These are phyloP conservation scores for Melangyna quadrimaculata DNA, from an alignment of 2,888 invertebrate genomes.

Conservation along the genomic window DNA sequence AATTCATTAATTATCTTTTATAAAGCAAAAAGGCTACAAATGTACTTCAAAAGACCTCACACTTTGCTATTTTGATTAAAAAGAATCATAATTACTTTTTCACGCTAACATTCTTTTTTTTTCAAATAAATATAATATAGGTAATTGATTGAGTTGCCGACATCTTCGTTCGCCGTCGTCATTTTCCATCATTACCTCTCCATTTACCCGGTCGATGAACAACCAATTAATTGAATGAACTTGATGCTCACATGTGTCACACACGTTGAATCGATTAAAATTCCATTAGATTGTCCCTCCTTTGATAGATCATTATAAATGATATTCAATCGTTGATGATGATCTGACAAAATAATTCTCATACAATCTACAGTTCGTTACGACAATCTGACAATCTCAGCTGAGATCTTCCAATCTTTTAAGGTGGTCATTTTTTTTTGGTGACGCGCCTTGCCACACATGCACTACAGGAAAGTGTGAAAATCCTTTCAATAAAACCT, in stretches of 20 bases:
- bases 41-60: constrained; percentile 18
- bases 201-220: constrained; percentile 45
- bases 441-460: constrained; percentile 40
- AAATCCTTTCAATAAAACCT: constrained; percentile 57
- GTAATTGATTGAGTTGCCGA: constrained; percentile 18
- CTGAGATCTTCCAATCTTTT: background rate
- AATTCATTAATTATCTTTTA: background rate
- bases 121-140: constrained; percentile 24
- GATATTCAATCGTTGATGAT: constrained; percentile 54
- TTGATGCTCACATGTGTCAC: constrained; percentile 56
- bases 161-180: too few relatives aligned
- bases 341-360: constrained; percentile 30
- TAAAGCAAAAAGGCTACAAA: background rate
- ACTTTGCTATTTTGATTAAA: constrained; percentile 8
- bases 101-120: constrained; percentile 44
- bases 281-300: constrained; percentile 42
- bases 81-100: constrained; percentile 31
- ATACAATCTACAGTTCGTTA: background rate
- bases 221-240: constrained; percentile 58
- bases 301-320: constrained; percentile 26
- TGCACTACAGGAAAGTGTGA: constrained; percentile 19
- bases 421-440: constrained; percentile 47
- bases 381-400: background rate
- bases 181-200: constrained; percentile 60
- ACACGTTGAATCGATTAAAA: constrained; percentile 59